Percentiles rank a stretch among this genome's conserved stretches.
Conservation (phyloP, 2,797 vertebrate species). For the Lagorchestes hirsutus region DNA sequence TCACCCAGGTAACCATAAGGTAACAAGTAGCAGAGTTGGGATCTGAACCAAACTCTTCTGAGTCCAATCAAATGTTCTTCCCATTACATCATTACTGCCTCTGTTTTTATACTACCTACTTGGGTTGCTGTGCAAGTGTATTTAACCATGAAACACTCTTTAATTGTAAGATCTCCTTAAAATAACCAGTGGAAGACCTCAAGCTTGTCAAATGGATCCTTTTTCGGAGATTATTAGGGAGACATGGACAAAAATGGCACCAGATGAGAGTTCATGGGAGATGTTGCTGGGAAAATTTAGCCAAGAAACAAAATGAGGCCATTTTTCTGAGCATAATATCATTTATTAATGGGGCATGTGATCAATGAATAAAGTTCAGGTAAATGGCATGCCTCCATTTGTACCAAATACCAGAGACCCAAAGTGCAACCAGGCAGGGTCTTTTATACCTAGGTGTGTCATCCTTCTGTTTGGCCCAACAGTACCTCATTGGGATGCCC, state of each 20-base stretch:
- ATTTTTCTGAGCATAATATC: background rate
- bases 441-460: background rate
- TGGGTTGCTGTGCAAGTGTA: background rate
- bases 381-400: background rate
- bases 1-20: background rate
- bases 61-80: background rate
- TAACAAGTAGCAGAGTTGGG: background rate
- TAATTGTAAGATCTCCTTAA: background rate
- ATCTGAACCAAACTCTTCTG: background rate
- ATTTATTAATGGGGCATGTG: background rate
- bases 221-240: background rate
- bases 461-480: background rate
- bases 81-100: background rate
- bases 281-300: background rate
- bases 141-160: background rate
- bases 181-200: background rate
- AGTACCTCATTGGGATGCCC: background rate
- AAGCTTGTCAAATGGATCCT: background rate
- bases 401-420: background rate
- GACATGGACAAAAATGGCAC: background rate
- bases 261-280: background rate
- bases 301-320: background rate
- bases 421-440: background rate
- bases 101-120: background rate
- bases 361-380: background rate